Evolutionary conservation across 2,888 invertebrate species (phyloP).

Genomic region (Drosophila lacicola): DNA sequence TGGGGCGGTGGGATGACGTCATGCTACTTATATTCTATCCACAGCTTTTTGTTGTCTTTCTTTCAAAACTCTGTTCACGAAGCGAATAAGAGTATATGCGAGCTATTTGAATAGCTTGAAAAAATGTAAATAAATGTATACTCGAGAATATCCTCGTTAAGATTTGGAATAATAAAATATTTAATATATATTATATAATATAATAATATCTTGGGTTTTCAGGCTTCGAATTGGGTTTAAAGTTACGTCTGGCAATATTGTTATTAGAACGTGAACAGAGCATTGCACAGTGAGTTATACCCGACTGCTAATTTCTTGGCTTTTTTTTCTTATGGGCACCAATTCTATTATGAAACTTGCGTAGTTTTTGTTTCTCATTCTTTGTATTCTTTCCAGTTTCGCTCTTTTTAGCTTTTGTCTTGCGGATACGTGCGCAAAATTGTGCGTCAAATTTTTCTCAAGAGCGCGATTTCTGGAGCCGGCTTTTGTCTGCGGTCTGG

Average conservation of each 20-base stretch:
- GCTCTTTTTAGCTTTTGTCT: constrained; percentile 40
- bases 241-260: too few relatives aligned
- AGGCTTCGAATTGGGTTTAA: too few relatives aligned
- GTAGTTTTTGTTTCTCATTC: constrained; percentile 17
- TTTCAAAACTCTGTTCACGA: neutral
- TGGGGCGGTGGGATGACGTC: constrained; percentile 31
- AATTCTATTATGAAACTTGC: constrained; percentile 19
- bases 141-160: too few relatives aligned
- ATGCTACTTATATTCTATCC: constrained; percentile 4
- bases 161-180: too few relatives aligned
- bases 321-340: constrained; percentile 1
- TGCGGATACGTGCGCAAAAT: constrained; percentile 39
- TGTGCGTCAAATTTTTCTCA: constrained; percentile 58
- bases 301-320: neutral
- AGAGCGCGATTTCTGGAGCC: constrained; percentile 11
- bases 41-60: neutral
- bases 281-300: neutral
- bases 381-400: constrained; percentile 28
- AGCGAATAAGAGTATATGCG: too few relatives aligned
- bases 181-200: too few relatives aligned
- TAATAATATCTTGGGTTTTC: too few relatives aligned
- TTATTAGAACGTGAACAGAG: neutral
- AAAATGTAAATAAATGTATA: too few relatives aligned
- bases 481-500: constrained; percentile 28
- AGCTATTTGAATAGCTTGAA: too few relatives aligned